phyloP scores from a whole-genome alignment of 2,797 vertebrate species.

The Fundulus diaphanus region DNA sequence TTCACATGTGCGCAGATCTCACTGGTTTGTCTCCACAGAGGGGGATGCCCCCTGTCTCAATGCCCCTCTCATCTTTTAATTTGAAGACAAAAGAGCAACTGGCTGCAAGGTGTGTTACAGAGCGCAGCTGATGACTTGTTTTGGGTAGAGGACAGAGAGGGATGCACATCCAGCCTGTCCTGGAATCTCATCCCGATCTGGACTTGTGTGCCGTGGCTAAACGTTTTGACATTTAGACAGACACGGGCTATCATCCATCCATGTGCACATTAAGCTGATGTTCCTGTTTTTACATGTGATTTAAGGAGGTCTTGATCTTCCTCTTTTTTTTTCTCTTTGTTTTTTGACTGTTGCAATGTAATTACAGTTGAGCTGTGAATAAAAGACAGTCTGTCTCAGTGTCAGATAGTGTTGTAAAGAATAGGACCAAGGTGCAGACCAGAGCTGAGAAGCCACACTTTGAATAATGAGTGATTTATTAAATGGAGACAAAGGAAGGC shows the following conservation, averaged over 20 bases:
- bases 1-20: slow-evolving; percentile 44
- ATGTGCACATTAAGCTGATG: neutral
- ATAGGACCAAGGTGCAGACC: too few relatives aligned
- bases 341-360: neutral
- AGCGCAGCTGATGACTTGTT: slow-evolving; percentile 63
- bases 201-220: slow-evolving; percentile 15
- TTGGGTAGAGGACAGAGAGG: slow-evolving; percentile 9
- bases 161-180: slow-evolving; percentile 26
- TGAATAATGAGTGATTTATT: too few relatives aligned
- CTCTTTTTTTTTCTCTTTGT: neutral
- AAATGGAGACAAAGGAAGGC: too few relatives aligned
- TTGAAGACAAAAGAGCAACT: slow-evolving; percentile 44
- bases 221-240: neutral
- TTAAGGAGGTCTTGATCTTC: neutral
- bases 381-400: slow-evolving; percentile 30
- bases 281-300: slow-evolving; percentile 17
- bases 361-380: slow-evolving; percentile 2
- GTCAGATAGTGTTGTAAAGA: too few relatives aligned
- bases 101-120: slow-evolving; percentile 53
- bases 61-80: neutral
- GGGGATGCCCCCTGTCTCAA: slow-evolving; percentile 19
- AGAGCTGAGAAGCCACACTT: too few relatives aligned
- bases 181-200: slow-evolving; percentile 20
- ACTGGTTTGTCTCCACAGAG: slow-evolving; percentile 25
- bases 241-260: neutral